These are phyloP conservation scores for Laterallus jamaicensis DNA, from an alignment of 2,113 vertebrate species.

Conservation along the genomic window DNA sequence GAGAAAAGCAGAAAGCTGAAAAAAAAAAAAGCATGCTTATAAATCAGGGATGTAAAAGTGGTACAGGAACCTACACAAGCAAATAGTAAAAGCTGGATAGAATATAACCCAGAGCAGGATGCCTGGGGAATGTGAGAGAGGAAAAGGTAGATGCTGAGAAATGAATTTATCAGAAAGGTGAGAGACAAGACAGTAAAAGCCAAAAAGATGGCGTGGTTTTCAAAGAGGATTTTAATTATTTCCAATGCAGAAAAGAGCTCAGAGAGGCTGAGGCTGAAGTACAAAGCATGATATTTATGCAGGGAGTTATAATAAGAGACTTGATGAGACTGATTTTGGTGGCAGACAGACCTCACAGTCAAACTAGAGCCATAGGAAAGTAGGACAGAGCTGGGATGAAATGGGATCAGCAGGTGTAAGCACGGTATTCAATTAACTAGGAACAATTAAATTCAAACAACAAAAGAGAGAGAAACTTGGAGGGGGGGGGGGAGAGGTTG, in stretches of 20 bases:
- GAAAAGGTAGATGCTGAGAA: neutral
- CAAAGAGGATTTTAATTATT: neutral
- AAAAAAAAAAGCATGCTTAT: neutral
- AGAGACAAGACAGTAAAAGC: neutral
- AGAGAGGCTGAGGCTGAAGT: neutral
- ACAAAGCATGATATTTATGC: neutral
- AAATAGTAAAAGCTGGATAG: neutral
- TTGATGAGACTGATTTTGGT: constrained; percentile 3
- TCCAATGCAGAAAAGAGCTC: neutral
- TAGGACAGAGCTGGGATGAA: constrained; percentile 47
- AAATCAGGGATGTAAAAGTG: neutral
- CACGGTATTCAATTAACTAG: constrained; percentile 23
- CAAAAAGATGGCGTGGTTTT: neutral
- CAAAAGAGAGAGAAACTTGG: constrained; percentile 23
- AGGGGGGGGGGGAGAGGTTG: neutral
- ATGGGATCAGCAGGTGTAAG: constrained; percentile 17
- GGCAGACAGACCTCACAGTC: constrained; percentile 10
- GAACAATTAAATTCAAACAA: constrained; percentile 21
- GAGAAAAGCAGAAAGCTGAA: neutral
- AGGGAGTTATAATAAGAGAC: neutral
- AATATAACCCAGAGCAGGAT: neutral
- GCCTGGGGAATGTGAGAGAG: neutral
- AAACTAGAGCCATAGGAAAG: constrained; percentile 21
- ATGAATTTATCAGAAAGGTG: constrained; percentile 2
- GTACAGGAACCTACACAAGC: neutral